phyloP scores from a whole-genome alignment of 2,888 invertebrate species.

The Hylaea fasciaria region DNA sequence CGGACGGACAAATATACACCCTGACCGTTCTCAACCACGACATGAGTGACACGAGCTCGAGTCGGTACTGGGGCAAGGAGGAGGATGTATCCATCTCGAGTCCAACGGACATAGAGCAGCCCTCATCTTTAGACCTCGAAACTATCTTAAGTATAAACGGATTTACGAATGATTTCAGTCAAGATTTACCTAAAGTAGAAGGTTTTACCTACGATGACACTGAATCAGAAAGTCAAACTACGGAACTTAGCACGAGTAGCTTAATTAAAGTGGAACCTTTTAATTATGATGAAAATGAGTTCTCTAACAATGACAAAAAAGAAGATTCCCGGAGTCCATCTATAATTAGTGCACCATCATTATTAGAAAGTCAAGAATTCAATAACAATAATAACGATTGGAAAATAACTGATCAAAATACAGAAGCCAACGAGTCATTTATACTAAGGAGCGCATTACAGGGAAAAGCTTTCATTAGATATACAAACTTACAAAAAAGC shows the following conservation, averaged over 20 bases:
- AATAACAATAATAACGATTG: slow-evolving; percentile 93
- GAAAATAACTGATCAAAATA: slow-evolving; percentile 91
- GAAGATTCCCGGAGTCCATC: slow-evolving; percentile 72
- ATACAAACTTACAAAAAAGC: slow-evolving; percentile 84
- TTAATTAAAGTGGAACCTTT: slow-evolving; percentile 80
- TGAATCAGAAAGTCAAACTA: slow-evolving; percentile 90
- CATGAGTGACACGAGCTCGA: slow-evolving; percentile 87
- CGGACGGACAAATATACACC: slow-evolving; percentile 94
- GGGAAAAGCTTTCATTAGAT: slow-evolving; percentile 88
- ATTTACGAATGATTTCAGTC: slow-evolving; percentile 85
- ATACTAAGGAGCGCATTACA: slow-evolving; percentile 93
- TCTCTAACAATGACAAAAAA: slow-evolving; percentile 71
- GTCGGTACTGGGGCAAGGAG: slow-evolving; percentile 88
- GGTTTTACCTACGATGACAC: slow-evolving; percentile 91
- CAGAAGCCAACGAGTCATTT: slow-evolving; percentile 88
- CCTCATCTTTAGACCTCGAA: slow-evolving; percentile 89
- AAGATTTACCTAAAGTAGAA: slow-evolving; percentile 88
- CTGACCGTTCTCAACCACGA: slow-evolving; percentile 94
- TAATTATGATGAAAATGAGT: slow-evolving; percentile 74
- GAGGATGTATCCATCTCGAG: slow-evolving; percentile 86
- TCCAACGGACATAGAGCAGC: slow-evolving; percentile 85
- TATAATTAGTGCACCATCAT: slow-evolving; percentile 78
- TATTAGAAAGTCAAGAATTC: slow-evolving; percentile 84
- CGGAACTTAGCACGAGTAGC: slow-evolving; percentile 87
- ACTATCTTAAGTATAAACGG: slow-evolving; percentile 90